Evolutionary conservation across 2,113 vertebrate genomes (phyloP).

Genomic region (Pandion haliaetus): DNA sequence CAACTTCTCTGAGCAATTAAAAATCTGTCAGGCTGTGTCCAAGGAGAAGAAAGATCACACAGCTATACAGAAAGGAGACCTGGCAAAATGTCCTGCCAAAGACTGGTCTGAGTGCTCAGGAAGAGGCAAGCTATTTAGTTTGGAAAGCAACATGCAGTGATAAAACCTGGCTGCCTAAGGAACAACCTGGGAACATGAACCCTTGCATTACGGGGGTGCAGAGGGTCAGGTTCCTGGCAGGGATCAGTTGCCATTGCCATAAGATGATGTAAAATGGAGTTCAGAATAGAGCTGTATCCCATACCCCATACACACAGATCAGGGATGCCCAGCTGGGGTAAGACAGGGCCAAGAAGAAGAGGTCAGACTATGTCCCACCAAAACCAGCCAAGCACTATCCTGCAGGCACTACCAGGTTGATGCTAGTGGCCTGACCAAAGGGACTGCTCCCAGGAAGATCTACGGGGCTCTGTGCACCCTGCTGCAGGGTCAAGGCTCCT

Average conservation of each 20-base stretch:
- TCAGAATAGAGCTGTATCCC: background rate
- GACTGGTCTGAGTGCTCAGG: background rate
- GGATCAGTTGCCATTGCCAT: background rate
- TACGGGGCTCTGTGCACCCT: accelerated
- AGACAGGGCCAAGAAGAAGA: background rate
- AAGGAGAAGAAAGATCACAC: background rate
- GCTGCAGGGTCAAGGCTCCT: background rate
- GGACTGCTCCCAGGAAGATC: background rate
- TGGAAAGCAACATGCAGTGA: background rate
- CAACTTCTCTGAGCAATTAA: background rate
- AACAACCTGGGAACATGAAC: background rate
- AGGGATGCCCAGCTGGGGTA: background rate
- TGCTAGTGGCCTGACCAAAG: background rate
- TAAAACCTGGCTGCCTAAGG: background rate
- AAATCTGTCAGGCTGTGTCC: background rate
- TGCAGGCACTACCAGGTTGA: background rate
- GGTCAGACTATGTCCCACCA: background rate
- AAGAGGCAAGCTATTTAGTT: background rate
- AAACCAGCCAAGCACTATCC: background rate
- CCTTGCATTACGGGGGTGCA: accelerated
- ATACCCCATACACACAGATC: background rate
- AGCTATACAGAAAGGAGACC: background rate
- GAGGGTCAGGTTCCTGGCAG: background rate
- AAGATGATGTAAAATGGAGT: background rate
- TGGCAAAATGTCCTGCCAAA: background rate